Conservation (phyloP, 2,888 invertebrate species). For the Mycalesis mineus region DNA sequence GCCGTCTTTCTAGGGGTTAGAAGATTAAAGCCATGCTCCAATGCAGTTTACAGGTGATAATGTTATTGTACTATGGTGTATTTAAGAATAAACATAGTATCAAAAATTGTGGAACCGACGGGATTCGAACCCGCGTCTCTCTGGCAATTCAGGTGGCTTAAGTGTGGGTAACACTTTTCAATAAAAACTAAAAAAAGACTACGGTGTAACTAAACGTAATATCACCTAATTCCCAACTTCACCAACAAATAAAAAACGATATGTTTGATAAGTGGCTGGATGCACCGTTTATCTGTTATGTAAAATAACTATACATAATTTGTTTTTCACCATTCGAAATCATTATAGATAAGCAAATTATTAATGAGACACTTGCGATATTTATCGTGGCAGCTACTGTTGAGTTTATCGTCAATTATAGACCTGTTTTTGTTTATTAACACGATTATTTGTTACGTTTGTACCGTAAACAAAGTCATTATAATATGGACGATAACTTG, state of each 20-base stretch:
- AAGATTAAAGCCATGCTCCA: too few species aligned
- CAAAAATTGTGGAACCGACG: too few species aligned
- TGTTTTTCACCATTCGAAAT: not conserved
- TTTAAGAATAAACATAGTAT: too few species aligned
- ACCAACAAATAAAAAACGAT: not conserved
- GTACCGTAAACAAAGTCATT: not conserved
- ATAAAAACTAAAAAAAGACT: too few species aligned
- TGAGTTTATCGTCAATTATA: constrained; percentile 12
- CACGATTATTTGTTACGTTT: not conserved
- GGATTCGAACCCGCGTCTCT: too few species aligned
- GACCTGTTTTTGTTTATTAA: constrained; percentile 9
- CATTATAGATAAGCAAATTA: constrained; percentile 4
- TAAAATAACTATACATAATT: not conserved
- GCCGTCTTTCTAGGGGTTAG: too few species aligned
- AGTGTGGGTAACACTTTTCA: too few species aligned
- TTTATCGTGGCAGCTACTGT: constrained; percentile 14
- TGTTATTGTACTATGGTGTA: too few species aligned
- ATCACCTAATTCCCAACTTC: too few species aligned
- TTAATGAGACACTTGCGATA: constrained; percentile 13
- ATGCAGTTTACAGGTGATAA: too few species aligned
- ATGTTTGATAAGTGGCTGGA: not conserved
- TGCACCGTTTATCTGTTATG: not conserved
- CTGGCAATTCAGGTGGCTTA: too few species aligned
- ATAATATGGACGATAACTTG: not conserved
- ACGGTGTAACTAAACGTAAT: too few species aligned